Evolutionary conservation across 2,888 invertebrate species (phyloP).

Genomic region (Epirrhoe alternata): DNA sequence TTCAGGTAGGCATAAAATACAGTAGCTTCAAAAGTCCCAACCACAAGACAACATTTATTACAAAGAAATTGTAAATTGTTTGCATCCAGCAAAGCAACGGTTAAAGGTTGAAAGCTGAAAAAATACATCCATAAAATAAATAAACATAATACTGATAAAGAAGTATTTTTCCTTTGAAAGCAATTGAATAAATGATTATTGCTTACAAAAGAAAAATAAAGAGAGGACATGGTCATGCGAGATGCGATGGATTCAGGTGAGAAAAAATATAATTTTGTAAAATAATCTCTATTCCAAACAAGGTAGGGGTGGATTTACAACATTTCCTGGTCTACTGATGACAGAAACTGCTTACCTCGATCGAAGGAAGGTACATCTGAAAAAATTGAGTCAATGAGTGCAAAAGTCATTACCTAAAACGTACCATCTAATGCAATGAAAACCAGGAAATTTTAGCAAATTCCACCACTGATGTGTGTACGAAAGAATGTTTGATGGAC

Average conservation of each 20-base stretch:
- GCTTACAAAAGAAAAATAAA: slow-evolving; percentile 28
- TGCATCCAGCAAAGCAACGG: slow-evolving; percentile 41
- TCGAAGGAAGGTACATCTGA: slow-evolving; percentile 76
- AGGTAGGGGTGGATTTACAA: slow-evolving; percentile 64
- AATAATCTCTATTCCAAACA: slow-evolving; percentile 46
- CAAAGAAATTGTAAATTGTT: slow-evolving; percentile 26
- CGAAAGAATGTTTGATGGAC: slow-evolving; percentile 47
- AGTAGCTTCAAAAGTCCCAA: slow-evolving; percentile 24
- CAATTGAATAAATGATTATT: slow-evolving; percentile 23
- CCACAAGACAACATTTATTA: slow-evolving; percentile 35
- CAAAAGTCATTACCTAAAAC: slow-evolving; percentile 47
- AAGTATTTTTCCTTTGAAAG: slow-evolving; percentile 28
- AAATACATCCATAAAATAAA: slow-evolving; percentile 41
- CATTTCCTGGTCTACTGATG: slow-evolving; percentile 75
- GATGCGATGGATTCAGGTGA: slow-evolving; percentile 39
- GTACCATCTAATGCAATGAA: slow-evolving; percentile 46
- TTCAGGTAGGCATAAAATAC: slow-evolving; percentile 27
- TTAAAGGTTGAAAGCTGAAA: slow-evolving; percentile 42
- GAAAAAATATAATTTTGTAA: slow-evolving; percentile 32
- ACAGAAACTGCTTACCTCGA: slow-evolving; percentile 77
- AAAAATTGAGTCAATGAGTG: slow-evolving; percentile 75
- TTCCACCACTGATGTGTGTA: slow-evolving; percentile 57
- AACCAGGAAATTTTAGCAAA: slow-evolving; percentile 74
- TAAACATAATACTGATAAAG: slow-evolving; percentile 22
- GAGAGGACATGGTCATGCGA: slow-evolving; percentile 35